A percentile compares a stretch with the other conserved stretches of the same genome.
Conservation (phyloP, 2,113 vertebrate species). For the Dipodomys stephensi region DNA sequence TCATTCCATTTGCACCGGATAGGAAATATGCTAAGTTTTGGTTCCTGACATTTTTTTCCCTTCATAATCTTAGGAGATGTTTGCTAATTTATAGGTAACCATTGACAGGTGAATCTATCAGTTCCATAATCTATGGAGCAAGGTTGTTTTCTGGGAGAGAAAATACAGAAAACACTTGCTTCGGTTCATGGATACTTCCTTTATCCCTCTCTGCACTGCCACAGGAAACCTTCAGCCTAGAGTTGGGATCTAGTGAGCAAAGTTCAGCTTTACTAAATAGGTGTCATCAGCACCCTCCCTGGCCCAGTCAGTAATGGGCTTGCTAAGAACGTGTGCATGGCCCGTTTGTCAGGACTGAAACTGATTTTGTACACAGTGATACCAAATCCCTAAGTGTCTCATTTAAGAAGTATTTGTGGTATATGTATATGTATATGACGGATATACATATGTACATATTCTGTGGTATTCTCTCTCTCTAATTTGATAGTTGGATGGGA, state of each 20-base stretch:
- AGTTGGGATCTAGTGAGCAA: background rate
- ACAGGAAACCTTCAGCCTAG: background rate
- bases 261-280: background rate
- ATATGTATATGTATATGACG: too few relatives aligned
- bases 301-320: background rate
- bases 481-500: background rate
- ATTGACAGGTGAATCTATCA: background rate
- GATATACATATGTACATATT: too few relatives aligned
- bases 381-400: slow-evolving; percentile 34
- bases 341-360: slow-evolving; percentile 19
- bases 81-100: slow-evolving; percentile 8
- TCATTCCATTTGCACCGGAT: background rate
- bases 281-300: background rate
- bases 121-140: background rate
- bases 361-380: background rate
- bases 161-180: background rate
- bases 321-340: background rate
- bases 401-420: background rate
- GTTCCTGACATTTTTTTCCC: background rate
- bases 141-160: background rate
- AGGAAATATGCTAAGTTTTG: too few relatives aligned
- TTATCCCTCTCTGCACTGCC: background rate
- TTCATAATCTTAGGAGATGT: background rate
- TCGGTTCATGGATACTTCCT: background rate
- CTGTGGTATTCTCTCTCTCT: background rate